Conservation (phyloP, 2,888 invertebrate species). For the Cerastoderma edule region DNA sequence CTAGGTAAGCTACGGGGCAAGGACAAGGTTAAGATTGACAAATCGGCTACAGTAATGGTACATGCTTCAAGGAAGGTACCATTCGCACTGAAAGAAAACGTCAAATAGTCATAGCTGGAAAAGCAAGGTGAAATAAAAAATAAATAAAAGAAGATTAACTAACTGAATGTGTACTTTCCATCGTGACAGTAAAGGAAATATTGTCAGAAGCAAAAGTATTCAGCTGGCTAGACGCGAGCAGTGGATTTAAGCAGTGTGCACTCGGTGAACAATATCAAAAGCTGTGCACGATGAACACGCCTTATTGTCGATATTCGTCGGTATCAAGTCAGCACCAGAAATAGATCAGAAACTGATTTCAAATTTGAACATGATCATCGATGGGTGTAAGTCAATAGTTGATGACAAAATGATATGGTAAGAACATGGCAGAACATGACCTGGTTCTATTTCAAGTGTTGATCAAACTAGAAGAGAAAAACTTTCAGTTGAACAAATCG, state of each 20-base stretch:
- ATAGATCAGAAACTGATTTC: conserved; percentile 34
- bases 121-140: conserved; percentile 43
- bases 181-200: conserved; percentile 53
- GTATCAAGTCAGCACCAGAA: conserved; percentile 39
- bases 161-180: conserved; percentile 56
- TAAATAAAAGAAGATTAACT: conserved; percentile 47
- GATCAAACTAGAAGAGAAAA: conserved; percentile 14
- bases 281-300: conserved; percentile 42
- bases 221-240: conserved; percentile 32
- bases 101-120: conserved; percentile 52
- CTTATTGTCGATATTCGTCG: conserved; percentile 39
- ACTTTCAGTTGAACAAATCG: conserved; percentile 23
- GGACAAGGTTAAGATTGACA: conserved; percentile 33
- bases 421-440: conserved; percentile 34
- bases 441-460: conserved; percentile 27
- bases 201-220: conserved; percentile 44
- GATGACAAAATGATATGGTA: conserved; percentile 45
- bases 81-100: conserved; percentile 41
- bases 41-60: conserved; percentile 43
- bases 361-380: conserved; percentile 35
- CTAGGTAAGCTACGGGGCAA: conserved; percentile 44
- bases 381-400: conserved; percentile 39
- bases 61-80: conserved; percentile 53
- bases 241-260: conserved; percentile 38
- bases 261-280: conserved; percentile 28